Evolutionary conservation across 2,113 vertebrate species (phyloP).

Genomic region (Otis tarda): DNA sequence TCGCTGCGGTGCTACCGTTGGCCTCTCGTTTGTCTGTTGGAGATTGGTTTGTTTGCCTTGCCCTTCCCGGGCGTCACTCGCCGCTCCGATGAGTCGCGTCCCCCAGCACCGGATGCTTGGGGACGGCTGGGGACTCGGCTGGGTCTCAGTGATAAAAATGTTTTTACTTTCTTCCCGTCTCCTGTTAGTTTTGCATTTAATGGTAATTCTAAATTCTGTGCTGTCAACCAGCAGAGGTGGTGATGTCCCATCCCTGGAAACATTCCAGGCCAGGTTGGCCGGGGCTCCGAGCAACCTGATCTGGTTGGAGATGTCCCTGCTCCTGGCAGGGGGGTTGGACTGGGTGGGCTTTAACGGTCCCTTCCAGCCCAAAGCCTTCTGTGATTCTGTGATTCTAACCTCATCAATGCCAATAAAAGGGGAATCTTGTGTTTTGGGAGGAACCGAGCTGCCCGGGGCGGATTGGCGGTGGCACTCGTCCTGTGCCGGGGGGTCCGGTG

Average conservation of each 20-base stretch:
- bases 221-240: neutral
- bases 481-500: fast-evolving
- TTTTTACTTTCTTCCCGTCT: neutral
- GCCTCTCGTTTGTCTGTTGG: conserved; percentile 57
- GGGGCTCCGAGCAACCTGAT: too few species aligned
- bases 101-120: fast-evolving
- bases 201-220: neutral
- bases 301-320: too few species aligned
- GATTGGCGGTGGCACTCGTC: neutral
- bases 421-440: neutral
- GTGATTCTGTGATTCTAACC: too few species aligned
- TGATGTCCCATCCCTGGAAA: too few species aligned
- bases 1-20: conserved; percentile 6
- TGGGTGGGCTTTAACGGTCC: too few species aligned
- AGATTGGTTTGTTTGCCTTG: conserved; percentile 39
- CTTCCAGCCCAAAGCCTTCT: too few species aligned
- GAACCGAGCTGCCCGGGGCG: neutral
- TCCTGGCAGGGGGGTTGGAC: too few species aligned
- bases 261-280: too few species aligned
- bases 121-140: fast-evolving
- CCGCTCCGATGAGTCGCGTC: neutral
- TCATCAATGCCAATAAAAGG: too few species aligned
- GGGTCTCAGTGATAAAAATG: neutral
- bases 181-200: fast-evolving
- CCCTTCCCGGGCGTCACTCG: neutral